phyloP scores from a whole-genome alignment of 2,113 vertebrate species.

The Solenodon paradoxus region DNA sequence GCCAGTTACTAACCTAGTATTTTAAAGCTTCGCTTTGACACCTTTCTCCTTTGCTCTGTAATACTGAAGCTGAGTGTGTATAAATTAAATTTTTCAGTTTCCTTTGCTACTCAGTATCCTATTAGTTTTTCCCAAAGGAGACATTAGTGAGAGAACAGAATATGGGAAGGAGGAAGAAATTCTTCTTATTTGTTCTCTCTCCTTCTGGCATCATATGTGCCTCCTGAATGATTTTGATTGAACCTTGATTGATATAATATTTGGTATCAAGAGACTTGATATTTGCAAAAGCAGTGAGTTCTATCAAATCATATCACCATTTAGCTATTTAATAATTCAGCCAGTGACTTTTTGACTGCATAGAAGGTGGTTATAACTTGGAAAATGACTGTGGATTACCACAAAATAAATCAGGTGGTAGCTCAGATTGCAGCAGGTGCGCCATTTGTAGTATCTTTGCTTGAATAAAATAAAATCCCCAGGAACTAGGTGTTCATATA shows the following conservation, averaged over 20 bases:
- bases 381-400: not conserved
- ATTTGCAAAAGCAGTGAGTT: not conserved
- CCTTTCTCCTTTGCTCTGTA: not conserved
- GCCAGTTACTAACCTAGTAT: not conserved
- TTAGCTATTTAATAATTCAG: not conserved
- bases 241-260: not conserved
- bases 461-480: not conserved
- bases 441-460: not conserved
- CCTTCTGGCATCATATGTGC: not conserved
- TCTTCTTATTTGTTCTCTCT: not conserved
- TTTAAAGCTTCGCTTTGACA: not conserved
- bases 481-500: not conserved
- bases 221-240: not conserved
- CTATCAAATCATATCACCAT: not conserved
- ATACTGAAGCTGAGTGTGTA: not conserved
- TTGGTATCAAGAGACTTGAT: not conserved
- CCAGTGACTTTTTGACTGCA: not conserved
- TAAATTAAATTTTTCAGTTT: not conserved
- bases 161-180: not conserved
- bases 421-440: not conserved
- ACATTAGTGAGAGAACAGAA: not conserved
- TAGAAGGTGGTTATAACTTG: not conserved
- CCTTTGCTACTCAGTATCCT: not conserved
- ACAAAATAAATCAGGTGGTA: slow-evolving; percentile 19
- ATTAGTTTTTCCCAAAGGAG: slow-evolving; percentile 1